A percentile compares a stretch with the other conserved stretches of the same genome.
These are phyloP conservation scores for Crenuchus spilurus DNA, from an alignment of 2,797 vertebrate genomes.

Conservation along the genomic window DNA sequence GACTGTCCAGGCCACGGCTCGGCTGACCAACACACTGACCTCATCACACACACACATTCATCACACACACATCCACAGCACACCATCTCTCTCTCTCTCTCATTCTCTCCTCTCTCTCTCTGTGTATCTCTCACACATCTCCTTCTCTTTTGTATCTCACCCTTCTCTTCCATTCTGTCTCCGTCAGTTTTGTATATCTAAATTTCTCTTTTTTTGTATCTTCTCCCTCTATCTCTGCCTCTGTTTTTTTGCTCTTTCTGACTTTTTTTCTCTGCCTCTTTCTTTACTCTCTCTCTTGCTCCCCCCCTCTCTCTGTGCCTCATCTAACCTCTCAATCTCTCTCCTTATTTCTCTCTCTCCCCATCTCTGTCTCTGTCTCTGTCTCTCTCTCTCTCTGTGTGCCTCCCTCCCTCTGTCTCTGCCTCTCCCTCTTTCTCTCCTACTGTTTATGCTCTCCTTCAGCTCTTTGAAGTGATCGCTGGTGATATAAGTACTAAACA, in stretches of 20 bases:
- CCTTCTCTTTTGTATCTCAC: background rate
- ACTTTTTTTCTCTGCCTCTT: background rate
- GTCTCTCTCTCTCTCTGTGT: background rate
- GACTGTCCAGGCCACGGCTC: slow-evolving; percentile 50
- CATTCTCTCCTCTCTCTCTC: background rate
- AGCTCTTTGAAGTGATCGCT: too few relatives aligned
- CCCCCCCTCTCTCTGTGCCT: background rate
- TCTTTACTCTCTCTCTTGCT: slow-evolving; percentile 25
- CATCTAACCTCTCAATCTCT: slow-evolving; percentile 54
- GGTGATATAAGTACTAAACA: too few relatives aligned
- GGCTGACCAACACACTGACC: slow-evolving; percentile 52
- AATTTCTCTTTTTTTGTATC: background rate
- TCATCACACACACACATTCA: slow-evolving; percentile 55
- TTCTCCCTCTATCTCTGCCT: background rate
- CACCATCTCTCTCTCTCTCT: slow-evolving; percentile 15
- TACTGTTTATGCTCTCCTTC: background rate
- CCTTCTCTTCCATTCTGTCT: background rate
- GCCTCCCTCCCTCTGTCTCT: too few relatives aligned
- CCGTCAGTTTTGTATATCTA: too few relatives aligned
- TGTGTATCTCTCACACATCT: background rate
- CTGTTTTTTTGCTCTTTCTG: background rate
- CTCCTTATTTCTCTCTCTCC: slow-evolving; percentile 21
- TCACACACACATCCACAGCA: slow-evolving; percentile 39
- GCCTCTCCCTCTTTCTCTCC: slow-evolving; percentile 49
- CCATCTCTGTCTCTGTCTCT: background rate